Evolutionary conservation across 2,113 vertebrate species (phyloP).

Genomic region (Dicaeum eximium): DNA sequence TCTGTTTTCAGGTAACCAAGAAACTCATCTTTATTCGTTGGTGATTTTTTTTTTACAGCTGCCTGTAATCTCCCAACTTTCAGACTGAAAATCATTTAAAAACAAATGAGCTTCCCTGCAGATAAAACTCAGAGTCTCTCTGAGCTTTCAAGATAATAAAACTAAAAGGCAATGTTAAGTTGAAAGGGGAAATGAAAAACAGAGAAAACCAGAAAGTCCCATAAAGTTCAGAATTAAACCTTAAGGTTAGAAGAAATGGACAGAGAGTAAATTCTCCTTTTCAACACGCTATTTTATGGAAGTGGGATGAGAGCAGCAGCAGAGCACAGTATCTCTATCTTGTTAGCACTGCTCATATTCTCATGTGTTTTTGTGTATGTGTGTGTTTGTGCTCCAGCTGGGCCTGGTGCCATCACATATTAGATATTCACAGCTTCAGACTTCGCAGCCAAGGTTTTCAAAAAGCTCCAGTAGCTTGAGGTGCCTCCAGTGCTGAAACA

Average conservation of each 20-base stretch:
- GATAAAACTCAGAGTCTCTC: slow-evolving; percentile 28
- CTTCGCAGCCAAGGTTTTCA: slow-evolving; percentile 12
- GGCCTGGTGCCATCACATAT: background rate
- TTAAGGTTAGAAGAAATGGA: background rate
- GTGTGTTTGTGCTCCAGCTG: background rate
- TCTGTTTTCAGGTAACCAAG: slow-evolving; percentile 30
- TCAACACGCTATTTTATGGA: background rate
- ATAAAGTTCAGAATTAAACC: slow-evolving; percentile 27
- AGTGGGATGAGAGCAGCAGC: background rate
- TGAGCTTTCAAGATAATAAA: slow-evolving; percentile 26
- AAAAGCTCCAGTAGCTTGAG: background rate
- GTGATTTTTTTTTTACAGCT: slow-evolving; percentile 34
- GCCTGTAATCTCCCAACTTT: slow-evolving; percentile 39
- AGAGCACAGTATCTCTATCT: background rate
- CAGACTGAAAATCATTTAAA: slow-evolving; percentile 52
- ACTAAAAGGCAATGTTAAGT: background rate
- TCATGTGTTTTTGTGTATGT: background rate
- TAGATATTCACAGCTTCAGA: slow-evolving; percentile 15
- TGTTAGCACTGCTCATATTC: background rate
- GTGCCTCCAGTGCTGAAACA: background rate
- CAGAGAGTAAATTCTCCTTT: background rate
- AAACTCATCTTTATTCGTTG: slow-evolving; percentile 14
- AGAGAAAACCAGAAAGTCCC: background rate
- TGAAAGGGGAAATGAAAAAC: background rate
- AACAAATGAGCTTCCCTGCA: slow-evolving; percentile 37